Conservation (phyloP, 2,888 invertebrate species). For the Matsumyia berberina region DNA sequence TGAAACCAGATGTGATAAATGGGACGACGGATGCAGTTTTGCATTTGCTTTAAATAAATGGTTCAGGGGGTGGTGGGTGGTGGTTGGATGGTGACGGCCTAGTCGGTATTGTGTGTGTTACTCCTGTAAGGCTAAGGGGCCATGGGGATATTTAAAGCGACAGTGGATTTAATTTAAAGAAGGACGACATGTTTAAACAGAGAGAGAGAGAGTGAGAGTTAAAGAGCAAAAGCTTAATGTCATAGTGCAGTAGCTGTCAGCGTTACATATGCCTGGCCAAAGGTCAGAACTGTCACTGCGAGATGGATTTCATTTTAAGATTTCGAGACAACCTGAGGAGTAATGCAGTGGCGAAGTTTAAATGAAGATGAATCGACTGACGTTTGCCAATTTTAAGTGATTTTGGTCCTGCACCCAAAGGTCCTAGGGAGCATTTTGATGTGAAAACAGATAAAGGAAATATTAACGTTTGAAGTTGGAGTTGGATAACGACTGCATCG, state of each 20-base stretch:
- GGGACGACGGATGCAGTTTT: conserved; percentile 74
- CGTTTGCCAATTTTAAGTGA: no score
- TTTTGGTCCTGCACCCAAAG: no score
- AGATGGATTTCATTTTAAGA: neutral
- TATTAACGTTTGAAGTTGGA: no score
- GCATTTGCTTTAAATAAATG: conserved; percentile 70
- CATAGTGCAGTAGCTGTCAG: neutral
- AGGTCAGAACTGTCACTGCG: neutral
- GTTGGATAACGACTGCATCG: no score
- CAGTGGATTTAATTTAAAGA: conserved; percentile 64
- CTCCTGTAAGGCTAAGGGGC: conserved; percentile 33
- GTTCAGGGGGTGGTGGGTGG: conserved; percentile 6
- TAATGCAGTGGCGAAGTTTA: no score
- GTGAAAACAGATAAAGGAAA: no score
- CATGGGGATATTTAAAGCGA: conserved; percentile 54
- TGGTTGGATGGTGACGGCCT: neutral
- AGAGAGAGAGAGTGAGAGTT: neutral
- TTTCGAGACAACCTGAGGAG: no score
- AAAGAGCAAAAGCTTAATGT: conserved; percentile 33
- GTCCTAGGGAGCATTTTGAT: no score
- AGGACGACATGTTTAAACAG: conserved; percentile 33
- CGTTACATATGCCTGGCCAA: neutral
- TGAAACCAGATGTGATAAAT: conserved; percentile 76
- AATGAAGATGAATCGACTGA: no score
- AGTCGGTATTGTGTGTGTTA: conserved; percentile 41